Evolutionary conservation across 2,888 invertebrate genomes (phyloP), one percentile per base, ranked within the genome.

Genomic region (Amblyjoppa fuscipennis): DNA sequence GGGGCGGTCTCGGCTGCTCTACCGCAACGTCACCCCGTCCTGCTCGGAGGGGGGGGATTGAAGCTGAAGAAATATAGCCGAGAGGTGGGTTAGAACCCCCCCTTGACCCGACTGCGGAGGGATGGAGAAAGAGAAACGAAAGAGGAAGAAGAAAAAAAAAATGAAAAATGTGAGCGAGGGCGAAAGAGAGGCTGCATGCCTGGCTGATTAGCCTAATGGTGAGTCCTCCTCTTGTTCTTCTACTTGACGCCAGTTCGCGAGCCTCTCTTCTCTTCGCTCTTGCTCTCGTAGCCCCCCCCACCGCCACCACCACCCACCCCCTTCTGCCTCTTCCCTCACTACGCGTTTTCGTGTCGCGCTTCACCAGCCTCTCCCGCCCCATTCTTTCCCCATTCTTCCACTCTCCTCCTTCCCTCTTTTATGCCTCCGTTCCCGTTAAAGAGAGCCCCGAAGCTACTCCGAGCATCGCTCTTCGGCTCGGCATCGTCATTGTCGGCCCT

Each of bases 121-220:
- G 64, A 66, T n/a, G 49, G 56, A 71, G 61, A 49, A 64, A 53
- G 49, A 28, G 20, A 11, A 31, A 56, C 64, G 2, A 66, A n/a
- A 31, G 41, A 34, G 74, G 69, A 56, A 78, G 34, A 45, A 28
- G 74, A 28, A 73, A 66, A 28, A 20, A 81, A 28, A 20, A 25
- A 28, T 41, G 34, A 13, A 75, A 70, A 59, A 45, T 31, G 16
- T 28, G 56, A n/a, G 53, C 31, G 74, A 78, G 76, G 89, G 90
- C 85, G 86, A 87, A 90, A 89, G 90, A 89, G 91, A 89, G 89
- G 90, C 90, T 89, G 90, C 91, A 90, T 92, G 92, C 91, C 91
- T 92, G 90, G 90, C 92, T 93, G 92, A 93, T 93, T 93, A 93
- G 93, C 93, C 92, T 94, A 93, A 93, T 93, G 93, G 93, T 92